Base-by-base conservation (phyloP, 2,113 vertebrate genomes). In the Cathartes aura region DNA sequence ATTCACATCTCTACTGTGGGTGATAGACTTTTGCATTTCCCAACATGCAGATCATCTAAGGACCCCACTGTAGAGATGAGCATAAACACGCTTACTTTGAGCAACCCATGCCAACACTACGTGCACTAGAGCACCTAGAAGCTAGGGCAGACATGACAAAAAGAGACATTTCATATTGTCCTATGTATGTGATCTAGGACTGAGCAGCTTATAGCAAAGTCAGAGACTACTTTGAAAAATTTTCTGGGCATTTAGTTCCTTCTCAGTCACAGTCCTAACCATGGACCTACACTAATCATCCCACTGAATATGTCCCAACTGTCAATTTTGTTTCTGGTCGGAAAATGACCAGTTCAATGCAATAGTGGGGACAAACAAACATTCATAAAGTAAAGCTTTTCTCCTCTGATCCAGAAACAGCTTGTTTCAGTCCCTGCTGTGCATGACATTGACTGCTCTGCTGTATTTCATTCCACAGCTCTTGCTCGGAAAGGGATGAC, bases 401-500 rank as follows among this genome's bases (percentile, higher is more conserved):
- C 52, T 90, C 47, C 30, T 75, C 50, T 76, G 56, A 56, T 67
- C 63, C 48, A 81, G 36, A 73, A 85, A 34, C 8, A 32, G 24
- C 22, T 62, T 60, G 23, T 78, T 85, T 93, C 76, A 27, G 38
- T 68, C 67, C 70, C 58, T 66, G 64, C 55, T 90, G 24, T 87
- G n/a, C 58, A 50, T 29, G 13, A 26, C 53, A 78, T 43, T 96
- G 47, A 97, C 26, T 70, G 81, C 60, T 92, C 87, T 85, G 50
- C 55, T 70, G 11, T 70, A 79, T 83, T 96, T 84, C 29, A 79
- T 48, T 96, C 84, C 68, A 30, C 98, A 99, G 99, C 96, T 99
- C 99, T 38, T 99, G 98, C 40, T 98, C 98, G 1, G 99, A 99
- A 95, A 98, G 99, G 80, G 99, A 99, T 18, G 99, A 99, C 95